Conservation (phyloP, 2,113 vertebrate species). For the Irena cyanogastra region DNA sequence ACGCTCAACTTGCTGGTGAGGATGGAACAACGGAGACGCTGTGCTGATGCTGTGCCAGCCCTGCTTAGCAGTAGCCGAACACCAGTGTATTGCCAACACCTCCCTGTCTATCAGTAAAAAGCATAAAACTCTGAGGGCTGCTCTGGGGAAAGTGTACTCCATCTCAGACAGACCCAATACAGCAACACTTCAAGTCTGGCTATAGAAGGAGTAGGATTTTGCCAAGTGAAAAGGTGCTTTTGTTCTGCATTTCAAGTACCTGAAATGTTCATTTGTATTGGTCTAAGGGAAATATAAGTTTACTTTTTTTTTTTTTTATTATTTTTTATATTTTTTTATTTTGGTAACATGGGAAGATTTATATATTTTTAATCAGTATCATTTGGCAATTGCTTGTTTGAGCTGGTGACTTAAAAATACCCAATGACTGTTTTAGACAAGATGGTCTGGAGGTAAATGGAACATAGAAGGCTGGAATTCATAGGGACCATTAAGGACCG, state of each 20-base stretch:
- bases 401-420: neutral
- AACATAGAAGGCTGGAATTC: neutral
- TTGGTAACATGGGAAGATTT: neutral
- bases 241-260: neutral
- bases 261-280: neutral
- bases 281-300: neutral
- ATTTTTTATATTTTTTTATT: too few species aligned
- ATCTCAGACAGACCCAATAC: neutral
- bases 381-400: neutral
- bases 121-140: neutral
- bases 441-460: neutral
- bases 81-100: rapidly evolving
- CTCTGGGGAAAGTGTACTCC: neutral
- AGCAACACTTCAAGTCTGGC: neutral
- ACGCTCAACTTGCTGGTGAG: neutral
- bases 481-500: neutral
- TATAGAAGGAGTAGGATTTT: neutral
- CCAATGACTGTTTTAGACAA: neutral
- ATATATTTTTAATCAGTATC: neutral
- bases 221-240: neutral
- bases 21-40: neutral
- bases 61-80: neutral
- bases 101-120: neutral
- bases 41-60: neutral
- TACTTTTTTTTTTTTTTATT: too few species aligned